These are phyloP conservation scores for Speoplatyrhinus poulsoni DNA, from an alignment of 2,113 vertebrate species.

Conservation along the genomic window DNA sequence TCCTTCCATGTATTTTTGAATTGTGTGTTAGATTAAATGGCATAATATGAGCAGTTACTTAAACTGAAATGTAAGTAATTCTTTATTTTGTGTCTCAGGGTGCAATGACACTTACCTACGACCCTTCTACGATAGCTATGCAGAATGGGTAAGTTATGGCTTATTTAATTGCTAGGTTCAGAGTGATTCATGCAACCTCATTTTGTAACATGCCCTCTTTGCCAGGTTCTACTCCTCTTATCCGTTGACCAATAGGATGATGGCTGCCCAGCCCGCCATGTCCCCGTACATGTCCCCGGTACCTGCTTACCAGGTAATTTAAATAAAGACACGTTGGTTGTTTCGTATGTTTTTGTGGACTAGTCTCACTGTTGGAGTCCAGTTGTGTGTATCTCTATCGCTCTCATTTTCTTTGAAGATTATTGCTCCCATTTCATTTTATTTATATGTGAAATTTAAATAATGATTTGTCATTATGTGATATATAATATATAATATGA, in stretches of 20 bases:
- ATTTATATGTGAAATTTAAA: no score
- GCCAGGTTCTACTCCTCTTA: conserved; percentile 92
- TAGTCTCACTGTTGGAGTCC: conserved; percentile 6
- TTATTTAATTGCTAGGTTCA: background rate
- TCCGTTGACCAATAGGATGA: conserved; percentile 95
- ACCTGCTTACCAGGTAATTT: conserved; percentile 91
- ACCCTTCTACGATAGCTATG: conserved; percentile 93
- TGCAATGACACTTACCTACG: conserved; percentile 96
- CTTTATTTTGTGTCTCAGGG: conserved; percentile 74
- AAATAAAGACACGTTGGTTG: background rate
- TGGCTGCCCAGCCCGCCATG: conserved; percentile 89
- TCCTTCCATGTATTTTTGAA: no score
- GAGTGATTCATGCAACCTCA: conserved; percentile 1
- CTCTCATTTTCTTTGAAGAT: background rate
- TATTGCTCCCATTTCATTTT: background rate
- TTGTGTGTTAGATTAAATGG: background rate
- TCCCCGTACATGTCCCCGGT: conserved; percentile 93
- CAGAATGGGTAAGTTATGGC: conserved; percentile 88
- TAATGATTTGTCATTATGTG: no score
- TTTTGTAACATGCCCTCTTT: conserved; percentile 26
- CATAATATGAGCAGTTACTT: background rate
- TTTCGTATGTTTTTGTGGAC: background rate
- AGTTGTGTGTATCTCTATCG: background rate
- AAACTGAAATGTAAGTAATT: conserved; percentile 8
- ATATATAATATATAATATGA: no score